These are phyloP conservation scores for Agapostemon virescens DNA, from an alignment of 2,888 invertebrate species.

Conservation along the genomic window DNA sequence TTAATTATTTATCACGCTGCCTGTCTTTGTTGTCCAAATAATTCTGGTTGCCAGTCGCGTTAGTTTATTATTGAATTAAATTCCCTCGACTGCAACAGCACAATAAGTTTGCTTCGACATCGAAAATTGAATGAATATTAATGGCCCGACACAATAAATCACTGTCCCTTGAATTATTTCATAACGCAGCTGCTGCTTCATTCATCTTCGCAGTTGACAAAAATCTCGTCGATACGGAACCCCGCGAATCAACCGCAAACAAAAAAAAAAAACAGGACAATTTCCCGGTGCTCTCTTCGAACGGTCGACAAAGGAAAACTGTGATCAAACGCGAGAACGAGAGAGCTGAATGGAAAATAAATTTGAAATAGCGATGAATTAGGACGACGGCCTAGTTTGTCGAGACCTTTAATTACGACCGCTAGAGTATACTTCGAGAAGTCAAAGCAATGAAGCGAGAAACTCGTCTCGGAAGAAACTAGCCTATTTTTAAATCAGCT, in stretches of 20 bases:
- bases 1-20: background rate
- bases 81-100: background rate
- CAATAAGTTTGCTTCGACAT: background rate
- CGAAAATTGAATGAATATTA: conserved; percentile 1
- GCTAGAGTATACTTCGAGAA: background rate
- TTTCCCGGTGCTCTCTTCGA: background rate
- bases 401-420: background rate
- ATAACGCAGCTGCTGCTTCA: background rate
- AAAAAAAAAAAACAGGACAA: too few species aligned
- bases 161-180: background rate
- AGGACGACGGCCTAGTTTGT: background rate
- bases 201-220: background rate
- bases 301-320: background rate
- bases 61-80: conserved; percentile 3
- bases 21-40: background rate
- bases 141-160: background rate
- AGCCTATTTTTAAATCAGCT: background rate
- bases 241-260: background rate
- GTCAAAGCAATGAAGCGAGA: background rate
- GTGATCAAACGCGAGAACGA: background rate
- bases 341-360: background rate
- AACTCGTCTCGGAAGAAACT: background rate
- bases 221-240: background rate
- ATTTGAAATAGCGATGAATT: background rate
- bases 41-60: background rate